Evolutionary conservation across 2,888 invertebrate genomes (phyloP).

Genomic region (Chrysodeixis includens): DNA sequence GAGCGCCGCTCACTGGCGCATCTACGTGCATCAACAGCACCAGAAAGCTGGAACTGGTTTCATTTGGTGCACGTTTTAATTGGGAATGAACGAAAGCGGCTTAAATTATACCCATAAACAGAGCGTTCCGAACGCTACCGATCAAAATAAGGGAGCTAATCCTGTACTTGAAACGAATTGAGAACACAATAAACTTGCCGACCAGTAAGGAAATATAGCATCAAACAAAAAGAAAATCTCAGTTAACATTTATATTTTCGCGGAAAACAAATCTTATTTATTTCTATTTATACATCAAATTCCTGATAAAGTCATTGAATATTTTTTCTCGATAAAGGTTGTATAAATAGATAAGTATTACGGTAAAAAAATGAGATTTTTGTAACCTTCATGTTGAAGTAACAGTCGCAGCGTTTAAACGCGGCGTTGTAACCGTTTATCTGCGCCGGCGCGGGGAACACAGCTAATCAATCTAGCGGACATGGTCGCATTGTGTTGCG

Average conservation of each 20-base stretch:
- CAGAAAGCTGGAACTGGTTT: slow-evolving; percentile 71
- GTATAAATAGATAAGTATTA: neutral
- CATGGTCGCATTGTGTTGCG: slow-evolving; percentile 64
- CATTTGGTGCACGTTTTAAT: slow-evolving; percentile 76
- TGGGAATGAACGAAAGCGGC: slow-evolving; percentile 67
- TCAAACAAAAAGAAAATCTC: neutral
- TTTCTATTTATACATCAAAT: neutral
- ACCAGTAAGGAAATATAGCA: too few relatives aligned
- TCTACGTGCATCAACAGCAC: slow-evolving; percentile 60
- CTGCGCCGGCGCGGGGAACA: slow-evolving; percentile 28
- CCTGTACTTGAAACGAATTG: neutral
- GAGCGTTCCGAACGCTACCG: slow-evolving; percentile 56
- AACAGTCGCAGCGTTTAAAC: slow-evolving; percentile 30
- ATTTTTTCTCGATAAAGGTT: neutral
- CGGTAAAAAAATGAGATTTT: neutral
- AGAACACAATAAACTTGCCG: neutral
- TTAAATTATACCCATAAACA: slow-evolving; percentile 66
- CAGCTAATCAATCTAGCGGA: slow-evolving; percentile 66
- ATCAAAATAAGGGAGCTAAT: slow-evolving; percentile 13
- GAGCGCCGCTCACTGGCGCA: slow-evolving; percentile 48
- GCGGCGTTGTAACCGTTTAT: slow-evolving; percentile 36
- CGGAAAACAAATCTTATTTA: neutral
- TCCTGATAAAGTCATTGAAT: neutral
- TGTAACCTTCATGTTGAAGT: neutral
- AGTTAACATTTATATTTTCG: neutral